Base-by-base conservation (phyloP, 2,888 invertebrate species). In the Ectropis crepuscularia region DNA sequence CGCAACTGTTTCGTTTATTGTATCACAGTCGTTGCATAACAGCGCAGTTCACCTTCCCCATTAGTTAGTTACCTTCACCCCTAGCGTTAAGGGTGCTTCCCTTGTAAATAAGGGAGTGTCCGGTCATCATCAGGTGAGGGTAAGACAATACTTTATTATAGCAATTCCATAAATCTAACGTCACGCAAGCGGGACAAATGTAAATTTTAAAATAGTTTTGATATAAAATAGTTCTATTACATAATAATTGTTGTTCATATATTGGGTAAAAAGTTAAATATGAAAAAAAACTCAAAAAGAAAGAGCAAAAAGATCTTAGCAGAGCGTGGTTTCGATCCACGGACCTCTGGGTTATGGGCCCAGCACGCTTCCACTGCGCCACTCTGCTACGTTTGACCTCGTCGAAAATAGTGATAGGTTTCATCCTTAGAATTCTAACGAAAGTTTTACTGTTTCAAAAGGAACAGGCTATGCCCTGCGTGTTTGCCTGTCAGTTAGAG, bases 261-360 rank as follows among this genome's bases (percentile, higher is more conserved):
- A n/a, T 47, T 36, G 36, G 36, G 9, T 28, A 16, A n/a, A 28
- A 39, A 6, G 6, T 6, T 11, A 49, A 0, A 11, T 8, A 28
- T 6, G 9, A 6, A 41, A 50, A 38, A 16, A 9, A 12, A 47
- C n/a, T n/a, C n/a, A 47, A 47, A 47, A 16, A 43, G 11, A 45
- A 42, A 28, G 39, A 57, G 58, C 66, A 71, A 68, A 69, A 71
- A 46, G 43, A n/a, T 6, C 5, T 54, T 95, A 95, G 95, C 95
- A 95, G 95, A 95, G 95, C 96, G 95, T 96, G 95, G 96, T 96
- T 96, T 96, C 96, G 95, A 96, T 96, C 96, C 95, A 96, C 96
- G 96, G 96, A 96, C 96, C 96, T 96, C 96, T 96, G 96, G 96
- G 95, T 96, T 96, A 96, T 96, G 95, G 95, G 95, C 95, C 95